A percentile compares a stretch with the other conserved stretches of the same genome.
phyloP scores from a whole-genome alignment of 2,888 invertebrate genomes.

The Nemotelus pantherinus region DNA sequence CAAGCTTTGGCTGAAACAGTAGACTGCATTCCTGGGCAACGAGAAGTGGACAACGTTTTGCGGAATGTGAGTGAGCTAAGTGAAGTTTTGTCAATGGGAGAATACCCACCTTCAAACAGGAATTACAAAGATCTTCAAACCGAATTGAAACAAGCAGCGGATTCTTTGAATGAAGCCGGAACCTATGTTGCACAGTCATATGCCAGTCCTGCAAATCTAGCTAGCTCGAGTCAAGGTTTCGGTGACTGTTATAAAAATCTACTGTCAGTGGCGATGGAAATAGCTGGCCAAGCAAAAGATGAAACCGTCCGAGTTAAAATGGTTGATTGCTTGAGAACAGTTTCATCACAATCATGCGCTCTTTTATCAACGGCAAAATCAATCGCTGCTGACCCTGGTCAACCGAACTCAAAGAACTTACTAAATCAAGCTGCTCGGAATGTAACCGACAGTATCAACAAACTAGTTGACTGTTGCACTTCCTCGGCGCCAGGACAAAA shows the following conservation, averaged over 20 bases:
- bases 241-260: slow-evolving; percentile 81
- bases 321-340: slow-evolving; percentile 86
- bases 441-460: slow-evolving; percentile 92
- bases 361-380: slow-evolving; percentile 88
- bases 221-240: slow-evolving; percentile 80
- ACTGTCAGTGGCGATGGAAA: slow-evolving; percentile 82
- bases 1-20: slow-evolving; percentile 73
- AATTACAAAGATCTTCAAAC: slow-evolving; percentile 84
- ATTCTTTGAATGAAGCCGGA: slow-evolving; percentile 83
- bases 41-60: slow-evolving; percentile 91
- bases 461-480: slow-evolving; percentile 77
- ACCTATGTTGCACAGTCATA: slow-evolving; percentile 84
- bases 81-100: slow-evolving; percentile 76
- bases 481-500: slow-evolving; percentile 94
- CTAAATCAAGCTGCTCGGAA: slow-evolving; percentile 87
- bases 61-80: slow-evolving; percentile 81
- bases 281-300: slow-evolving; percentile 85
- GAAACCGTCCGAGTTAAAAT: slow-evolving; percentile 80
- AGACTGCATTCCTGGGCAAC: slow-evolving; percentile 90
- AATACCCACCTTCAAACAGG: slow-evolving; percentile 79
- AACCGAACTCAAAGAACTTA: slow-evolving; percentile 91
- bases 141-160: slow-evolving; percentile 86
- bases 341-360: slow-evolving; percentile 87
- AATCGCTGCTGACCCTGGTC: slow-evolving; percentile 86
- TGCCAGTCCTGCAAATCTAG: slow-evolving; percentile 75